A percentile compares a stretch with the other conserved stretches of the same genome.
phyloP scores from a whole-genome alignment of 23 tunicate genomes.

The Aplidium turbinatum region DNA sequence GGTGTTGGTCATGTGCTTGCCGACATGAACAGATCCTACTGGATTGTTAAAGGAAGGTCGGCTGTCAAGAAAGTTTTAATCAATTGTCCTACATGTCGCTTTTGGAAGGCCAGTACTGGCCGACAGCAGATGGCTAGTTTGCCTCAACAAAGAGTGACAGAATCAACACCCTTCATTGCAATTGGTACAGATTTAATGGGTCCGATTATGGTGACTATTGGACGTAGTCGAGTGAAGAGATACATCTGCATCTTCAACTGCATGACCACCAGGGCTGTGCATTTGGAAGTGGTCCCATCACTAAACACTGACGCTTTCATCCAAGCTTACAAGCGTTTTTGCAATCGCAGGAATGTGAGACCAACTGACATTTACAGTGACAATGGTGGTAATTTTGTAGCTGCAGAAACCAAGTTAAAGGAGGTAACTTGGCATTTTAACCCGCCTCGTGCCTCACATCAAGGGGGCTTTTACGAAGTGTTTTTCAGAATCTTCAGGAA shows the following conservation, averaged over 20 bases:
- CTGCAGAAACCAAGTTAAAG: constrained; percentile 19
- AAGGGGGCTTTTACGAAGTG: constrained; percentile 15
- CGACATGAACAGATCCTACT: too few relatives aligned
- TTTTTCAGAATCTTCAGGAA: constrained; percentile 4
- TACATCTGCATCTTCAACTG: constrained; percentile 29
- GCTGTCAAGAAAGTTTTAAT: neutral
- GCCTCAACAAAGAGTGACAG: constrained; percentile 7
- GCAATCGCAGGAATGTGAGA: neutral
- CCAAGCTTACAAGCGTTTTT: constrained; percentile 22
- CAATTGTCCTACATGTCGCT: neutral
- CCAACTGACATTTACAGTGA: constrained; percentile 6
- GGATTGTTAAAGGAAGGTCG: too few relatives aligned
- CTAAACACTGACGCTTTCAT: constrained; percentile 15
- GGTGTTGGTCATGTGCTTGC: constrained; percentile 11
- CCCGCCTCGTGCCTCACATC: neutral
- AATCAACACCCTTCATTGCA: constrained; percentile 3
- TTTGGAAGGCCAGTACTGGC: neutral
- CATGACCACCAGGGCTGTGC: constrained; percentile 26
- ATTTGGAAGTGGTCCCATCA: constrained; percentile 19
- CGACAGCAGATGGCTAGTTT: constrained; percentile 22
- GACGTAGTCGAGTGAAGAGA: constrained; percentile 38
- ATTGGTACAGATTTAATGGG: constrained; percentile 18
- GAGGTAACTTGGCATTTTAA: neutral
- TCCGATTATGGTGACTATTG: constrained; percentile 33
- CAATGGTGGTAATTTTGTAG: constrained; percentile 7